Conservation (phyloP, 2,888 invertebrate genomes). For the Drosophila aldrichi region DNA sequence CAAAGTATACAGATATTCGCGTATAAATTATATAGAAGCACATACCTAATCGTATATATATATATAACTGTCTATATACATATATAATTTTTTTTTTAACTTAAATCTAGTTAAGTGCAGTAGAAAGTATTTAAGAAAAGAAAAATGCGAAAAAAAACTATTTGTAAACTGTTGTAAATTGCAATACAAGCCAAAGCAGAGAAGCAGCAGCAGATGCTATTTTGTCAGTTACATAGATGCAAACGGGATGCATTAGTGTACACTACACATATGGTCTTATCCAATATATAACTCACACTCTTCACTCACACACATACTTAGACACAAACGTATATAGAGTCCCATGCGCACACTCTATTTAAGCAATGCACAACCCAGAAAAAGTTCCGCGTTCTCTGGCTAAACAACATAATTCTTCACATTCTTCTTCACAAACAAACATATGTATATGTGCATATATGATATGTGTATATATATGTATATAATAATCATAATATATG, state of each 20-base stretch:
- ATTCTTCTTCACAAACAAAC: neutral
- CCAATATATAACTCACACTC: slow-evolving; percentile 10
- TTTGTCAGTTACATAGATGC: slow-evolving; percentile 3
- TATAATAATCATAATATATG: neutral
- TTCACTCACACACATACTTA: slow-evolving; percentile 18
- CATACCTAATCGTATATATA: slow-evolving; percentile 24
- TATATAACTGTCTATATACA: neutral
- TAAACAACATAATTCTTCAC: slow-evolving; percentile 5
- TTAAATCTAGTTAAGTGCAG: slow-evolving; percentile 12
- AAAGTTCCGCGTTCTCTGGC: slow-evolving; percentile 36
- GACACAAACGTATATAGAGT: slow-evolving; percentile 29
- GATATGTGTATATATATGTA: neutral
- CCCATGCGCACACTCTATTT: slow-evolving; percentile 58
- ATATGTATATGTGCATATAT: slow-evolving; percentile 18
- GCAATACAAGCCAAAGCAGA: slow-evolving; percentile 37
- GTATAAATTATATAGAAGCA: slow-evolving; percentile 29
- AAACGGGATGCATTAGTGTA: slow-evolving; percentile 13
- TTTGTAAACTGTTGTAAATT: slow-evolving; percentile 42
- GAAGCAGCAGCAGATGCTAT: slow-evolving; percentile 35
- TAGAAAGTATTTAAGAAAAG: slow-evolving; percentile 1
- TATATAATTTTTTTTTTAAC: slow-evolving; percentile 18
- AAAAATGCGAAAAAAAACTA: slow-evolving; percentile 3
- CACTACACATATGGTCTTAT: slow-evolving; percentile 12
- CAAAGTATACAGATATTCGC: slow-evolving; percentile 23
- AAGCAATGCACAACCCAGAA: slow-evolving; percentile 56